These are phyloP conservation scores for Mesodorylaimus sp. DNA, from an alignment of 2,888 invertebrate species.

Conservation along the genomic window DNA sequence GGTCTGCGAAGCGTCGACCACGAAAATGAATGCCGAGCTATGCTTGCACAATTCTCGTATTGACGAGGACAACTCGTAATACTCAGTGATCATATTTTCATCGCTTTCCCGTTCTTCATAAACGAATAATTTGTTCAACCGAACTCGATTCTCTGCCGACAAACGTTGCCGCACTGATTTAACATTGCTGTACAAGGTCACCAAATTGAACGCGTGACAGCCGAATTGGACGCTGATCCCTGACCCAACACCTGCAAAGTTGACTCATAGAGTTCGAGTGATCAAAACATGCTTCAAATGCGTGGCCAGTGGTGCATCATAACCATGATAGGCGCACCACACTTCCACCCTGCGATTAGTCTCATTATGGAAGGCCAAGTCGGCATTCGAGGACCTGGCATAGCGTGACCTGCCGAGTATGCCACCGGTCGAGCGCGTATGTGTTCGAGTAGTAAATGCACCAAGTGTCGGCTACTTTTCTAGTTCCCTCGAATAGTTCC, in stretches of 20 bases:
- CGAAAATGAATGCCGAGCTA: slow-evolving; percentile 7
- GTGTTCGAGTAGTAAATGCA: too few relatives aligned
- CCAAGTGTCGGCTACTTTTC: too few relatives aligned
- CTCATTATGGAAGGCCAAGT: too few relatives aligned
- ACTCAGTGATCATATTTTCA: neutral
- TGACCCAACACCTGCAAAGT: slow-evolving; percentile 10
- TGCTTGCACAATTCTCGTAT: slow-evolving; percentile 7
- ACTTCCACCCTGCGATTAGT: too few relatives aligned
- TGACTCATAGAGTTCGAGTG: too few relatives aligned
- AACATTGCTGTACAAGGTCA: slow-evolving; percentile 9
- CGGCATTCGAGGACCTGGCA: too few relatives aligned
- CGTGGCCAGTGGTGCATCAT: too few relatives aligned
- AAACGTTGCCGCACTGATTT: slow-evolving; percentile 6
- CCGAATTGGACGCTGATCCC: slow-evolving; percentile 10
- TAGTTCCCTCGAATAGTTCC: too few relatives aligned
- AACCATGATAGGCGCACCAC: too few relatives aligned
- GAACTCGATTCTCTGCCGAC: slow-evolving; percentile 1
- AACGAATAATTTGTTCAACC: slow-evolving; percentile 9
- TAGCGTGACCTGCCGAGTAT: too few relatives aligned
- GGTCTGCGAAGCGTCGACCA: slow-evolving; percentile 7
- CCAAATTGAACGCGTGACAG: slow-evolving; percentile 7
- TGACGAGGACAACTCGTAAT: slow-evolving; percentile 4
- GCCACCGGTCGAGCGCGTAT: too few relatives aligned
- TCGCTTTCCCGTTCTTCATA: neutral
- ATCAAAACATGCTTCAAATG: too few relatives aligned